Evolutionary conservation across 2,888 invertebrate genomes (phyloP).

Genomic region (Nemapogon koenigi): DNA sequence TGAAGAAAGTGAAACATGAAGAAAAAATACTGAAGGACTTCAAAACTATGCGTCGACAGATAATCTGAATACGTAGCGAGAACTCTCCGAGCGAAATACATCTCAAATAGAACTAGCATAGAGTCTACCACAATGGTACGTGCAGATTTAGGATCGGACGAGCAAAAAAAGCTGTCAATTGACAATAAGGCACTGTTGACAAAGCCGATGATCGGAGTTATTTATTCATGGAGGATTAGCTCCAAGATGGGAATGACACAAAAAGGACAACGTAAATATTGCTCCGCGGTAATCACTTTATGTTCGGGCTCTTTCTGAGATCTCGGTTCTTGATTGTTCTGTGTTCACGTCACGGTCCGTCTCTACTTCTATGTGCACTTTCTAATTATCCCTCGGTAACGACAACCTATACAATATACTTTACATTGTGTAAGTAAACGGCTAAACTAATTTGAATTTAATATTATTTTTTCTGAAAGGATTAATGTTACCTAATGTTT

Average conservation of each 20-base stretch:
- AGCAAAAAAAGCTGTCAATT: constrained; percentile 44
- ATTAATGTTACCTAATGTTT: too few relatives aligned
- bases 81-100: too few relatives aligned
- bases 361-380: background rate
- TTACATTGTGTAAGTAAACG: too few relatives aligned
- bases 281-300: constrained; percentile 35
- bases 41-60: constrained; percentile 4
- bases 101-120: too few relatives aligned
- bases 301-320: constrained; percentile 28
- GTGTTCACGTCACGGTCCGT: constrained; percentile 24
- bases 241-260: constrained; percentile 23
- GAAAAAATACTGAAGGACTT: constrained; percentile 3
- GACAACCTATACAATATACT: too few relatives aligned
- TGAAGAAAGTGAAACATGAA: constrained; percentile 3
- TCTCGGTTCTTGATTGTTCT: constrained; percentile 23
- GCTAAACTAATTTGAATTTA: too few relatives aligned
- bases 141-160: too few relatives aligned
- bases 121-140: too few relatives aligned
- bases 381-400: constrained; percentile 3
- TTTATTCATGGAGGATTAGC: constrained; percentile 61
- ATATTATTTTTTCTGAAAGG: too few relatives aligned
- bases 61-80: background rate
- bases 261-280: constrained; percentile 11
- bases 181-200: constrained; percentile 50
- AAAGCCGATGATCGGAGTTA: constrained; percentile 46